These are phyloP conservation scores for Baryphthengus martii DNA, from an alignment of 2,113 vertebrate species.

Conservation along the genomic window DNA sequence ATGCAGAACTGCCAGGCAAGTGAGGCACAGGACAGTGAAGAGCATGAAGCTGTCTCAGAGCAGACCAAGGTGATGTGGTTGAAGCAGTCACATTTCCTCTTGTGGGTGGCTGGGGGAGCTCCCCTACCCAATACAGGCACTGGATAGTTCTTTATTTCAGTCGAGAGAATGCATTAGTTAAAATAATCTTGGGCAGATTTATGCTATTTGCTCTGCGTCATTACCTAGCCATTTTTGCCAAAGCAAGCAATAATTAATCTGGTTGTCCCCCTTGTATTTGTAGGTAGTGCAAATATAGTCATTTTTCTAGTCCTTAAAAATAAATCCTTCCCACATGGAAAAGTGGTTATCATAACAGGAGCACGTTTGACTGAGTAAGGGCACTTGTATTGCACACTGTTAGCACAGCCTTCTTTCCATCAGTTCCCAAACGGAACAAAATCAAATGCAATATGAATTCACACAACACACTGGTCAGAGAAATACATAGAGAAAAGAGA, in stretches of 20 bases:
- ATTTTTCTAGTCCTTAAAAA: background rate
- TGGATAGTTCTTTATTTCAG: background rate
- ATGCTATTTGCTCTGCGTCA: background rate
- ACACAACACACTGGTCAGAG: rapidly evolving
- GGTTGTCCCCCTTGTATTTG: background rate
- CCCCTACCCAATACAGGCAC: rapidly evolving
- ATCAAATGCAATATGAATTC: background rate
- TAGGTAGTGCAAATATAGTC: background rate
- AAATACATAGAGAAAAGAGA: background rate
- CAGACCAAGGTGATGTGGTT: background rate
- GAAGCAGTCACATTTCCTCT: background rate
- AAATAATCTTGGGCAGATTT: background rate
- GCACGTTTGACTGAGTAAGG: background rate
- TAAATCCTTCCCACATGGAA: background rate
- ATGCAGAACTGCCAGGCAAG: background rate
- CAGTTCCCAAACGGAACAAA: background rate
- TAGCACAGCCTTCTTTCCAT: background rate
- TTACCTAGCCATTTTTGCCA: background rate
- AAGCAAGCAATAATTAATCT: background rate
- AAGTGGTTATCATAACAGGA: background rate
- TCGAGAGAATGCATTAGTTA: background rate
- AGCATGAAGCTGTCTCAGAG: background rate
- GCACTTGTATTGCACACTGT: background rate
- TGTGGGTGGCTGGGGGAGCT: background rate
- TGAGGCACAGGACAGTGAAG: background rate